Evolutionary conservation across 2,113 vertebrate species (phyloP), one percentile per base, ranked within the genome.

Genomic region (Hippocampus zosterae): DNA sequence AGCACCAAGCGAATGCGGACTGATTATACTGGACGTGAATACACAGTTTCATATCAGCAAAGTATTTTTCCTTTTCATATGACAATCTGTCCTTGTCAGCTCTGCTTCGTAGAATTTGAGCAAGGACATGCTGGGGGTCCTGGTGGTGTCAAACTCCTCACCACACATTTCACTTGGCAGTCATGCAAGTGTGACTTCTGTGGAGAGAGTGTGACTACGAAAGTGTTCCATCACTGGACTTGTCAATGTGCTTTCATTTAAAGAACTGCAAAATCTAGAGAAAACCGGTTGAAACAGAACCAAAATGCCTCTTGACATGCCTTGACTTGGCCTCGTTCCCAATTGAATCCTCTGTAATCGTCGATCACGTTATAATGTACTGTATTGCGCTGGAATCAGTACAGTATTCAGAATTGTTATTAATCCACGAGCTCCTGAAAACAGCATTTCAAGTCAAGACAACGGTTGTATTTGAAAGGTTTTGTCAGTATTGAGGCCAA

Each of bases 111-210:
- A 76, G 81, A 76, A 76, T 77, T 68, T 8, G 65, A 19, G 56
- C 19, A n/a, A 61, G 18, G 59, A 74, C 73, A 41, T 67, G 75
- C 76, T 74, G 42, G 74, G 70, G 83, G 81, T 61, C 68, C 65
- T 52, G 50, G 76, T 77, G 64, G 65, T 63, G 73, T 76, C 70
- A 78, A 77, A 65, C 65, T 59, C 71, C 41, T 57, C 77, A 65
- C 57, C 78, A 68, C 72, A 76, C 75, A 74, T 72, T 74, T 79
- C 73, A 70, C 68, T 66, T 83, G 82, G 81, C 81, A 85, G 75
- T 63, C 72, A 64, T 42, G 33, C 52, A 2, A 67, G 85, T 88
- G 88, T 78, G 85, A 90, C 63, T 81, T 81, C 76, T 84, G 79
- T 74, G 75, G 75, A 66, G 79, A 75, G 70, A 72, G 82, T 84